A percentile compares a stretch with the other conserved stretches of the same genome.
Evolutionary conservation across 2,113 vertebrate genomes (phyloP).

Genomic region (Sakesphorus luctuosus): DNA sequence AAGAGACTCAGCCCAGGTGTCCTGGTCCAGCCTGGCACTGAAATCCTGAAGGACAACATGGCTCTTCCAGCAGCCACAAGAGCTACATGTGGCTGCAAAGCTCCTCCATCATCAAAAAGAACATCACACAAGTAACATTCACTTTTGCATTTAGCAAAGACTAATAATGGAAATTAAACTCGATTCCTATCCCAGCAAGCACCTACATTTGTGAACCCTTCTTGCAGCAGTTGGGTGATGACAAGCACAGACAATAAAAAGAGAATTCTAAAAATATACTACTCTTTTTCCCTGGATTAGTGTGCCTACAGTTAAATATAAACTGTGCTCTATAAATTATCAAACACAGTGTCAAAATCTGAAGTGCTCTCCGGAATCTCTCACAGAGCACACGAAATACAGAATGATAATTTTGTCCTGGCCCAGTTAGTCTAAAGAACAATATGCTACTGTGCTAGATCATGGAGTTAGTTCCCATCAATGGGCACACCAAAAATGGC

Average conservation of each 20-base stretch:
- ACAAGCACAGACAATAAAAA: constrained; percentile 57
- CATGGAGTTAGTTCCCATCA: neutral
- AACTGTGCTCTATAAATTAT: constrained; percentile 64
- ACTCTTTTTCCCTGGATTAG: constrained; percentile 56
- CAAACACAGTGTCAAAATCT: constrained; percentile 68
- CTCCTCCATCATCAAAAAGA: neutral
- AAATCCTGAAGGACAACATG: neutral
- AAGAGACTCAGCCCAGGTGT: neutral
- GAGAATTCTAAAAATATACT: constrained; percentile 60
- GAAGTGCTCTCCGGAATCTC: constrained; percentile 30
- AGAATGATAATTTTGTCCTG: constrained; percentile 42
- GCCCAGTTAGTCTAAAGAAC: constrained; percentile 51
- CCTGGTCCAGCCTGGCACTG: neutral
- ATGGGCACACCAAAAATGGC: neutral
- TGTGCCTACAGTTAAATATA: constrained; percentile 71
- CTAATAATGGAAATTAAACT: neutral
- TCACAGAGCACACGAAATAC: constrained; percentile 9
- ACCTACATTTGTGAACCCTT: neutral
- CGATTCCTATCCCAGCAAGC: neutral
- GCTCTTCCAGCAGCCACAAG: accelerated
- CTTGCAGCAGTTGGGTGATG: neutral
- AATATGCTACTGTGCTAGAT: neutral
- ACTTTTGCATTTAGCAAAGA: neutral
- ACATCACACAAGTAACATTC: accelerated
- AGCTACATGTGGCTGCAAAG: accelerated